Percentiles rank a stretch among this genome's conserved stretches.
phyloP scores from a whole-genome alignment of 2,888 invertebrate genomes.

The Euzophera pinguis region DNA sequence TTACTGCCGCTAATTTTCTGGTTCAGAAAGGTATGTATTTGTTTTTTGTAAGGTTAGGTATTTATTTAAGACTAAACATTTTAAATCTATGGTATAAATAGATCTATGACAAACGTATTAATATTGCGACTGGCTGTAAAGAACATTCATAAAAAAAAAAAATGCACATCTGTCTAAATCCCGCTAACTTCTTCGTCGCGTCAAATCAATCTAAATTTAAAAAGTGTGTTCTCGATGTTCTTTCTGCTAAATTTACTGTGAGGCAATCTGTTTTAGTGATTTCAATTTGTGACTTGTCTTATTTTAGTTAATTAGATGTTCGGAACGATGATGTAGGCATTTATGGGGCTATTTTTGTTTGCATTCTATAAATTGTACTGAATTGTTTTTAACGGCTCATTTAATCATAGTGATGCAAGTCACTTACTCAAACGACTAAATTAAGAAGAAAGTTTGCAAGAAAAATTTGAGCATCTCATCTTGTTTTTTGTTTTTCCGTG shows the following conservation, averaged over 20 bases:
- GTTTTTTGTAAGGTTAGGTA: too few species aligned
- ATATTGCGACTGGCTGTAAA: neutral
- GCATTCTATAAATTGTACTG: slow-evolving; percentile 7
- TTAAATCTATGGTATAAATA: too few species aligned
- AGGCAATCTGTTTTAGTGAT: slow-evolving; percentile 31
- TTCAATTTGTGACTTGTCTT: slow-evolving; percentile 59
- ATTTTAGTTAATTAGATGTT: slow-evolving; percentile 60
- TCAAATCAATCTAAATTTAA: slow-evolving; percentile 42
- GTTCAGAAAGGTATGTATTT: too few species aligned
- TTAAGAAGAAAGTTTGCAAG: too few species aligned
- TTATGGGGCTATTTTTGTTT: slow-evolving; percentile 32
- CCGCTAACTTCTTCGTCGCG: slow-evolving; percentile 29
- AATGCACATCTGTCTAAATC: slow-evolving; percentile 10
- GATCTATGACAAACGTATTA: neutral
- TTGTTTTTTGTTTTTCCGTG: too few species aligned
- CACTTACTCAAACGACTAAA: too few species aligned
- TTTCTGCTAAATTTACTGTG: slow-evolving; percentile 54
- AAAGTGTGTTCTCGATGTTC: slow-evolving; percentile 41
- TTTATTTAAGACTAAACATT: too few species aligned
- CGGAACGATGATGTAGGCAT: slow-evolving; percentile 28
- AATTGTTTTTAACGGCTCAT: slow-evolving; percentile 4
- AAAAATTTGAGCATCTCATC: too few species aligned
- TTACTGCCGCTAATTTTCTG: too few species aligned
- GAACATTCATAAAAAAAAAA: too few species aligned
- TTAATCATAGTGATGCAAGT: too few species aligned